phyloP scores from a whole-genome alignment of 2,113 vertebrate genomes.

The Nothobranchius furzeri region DNA sequence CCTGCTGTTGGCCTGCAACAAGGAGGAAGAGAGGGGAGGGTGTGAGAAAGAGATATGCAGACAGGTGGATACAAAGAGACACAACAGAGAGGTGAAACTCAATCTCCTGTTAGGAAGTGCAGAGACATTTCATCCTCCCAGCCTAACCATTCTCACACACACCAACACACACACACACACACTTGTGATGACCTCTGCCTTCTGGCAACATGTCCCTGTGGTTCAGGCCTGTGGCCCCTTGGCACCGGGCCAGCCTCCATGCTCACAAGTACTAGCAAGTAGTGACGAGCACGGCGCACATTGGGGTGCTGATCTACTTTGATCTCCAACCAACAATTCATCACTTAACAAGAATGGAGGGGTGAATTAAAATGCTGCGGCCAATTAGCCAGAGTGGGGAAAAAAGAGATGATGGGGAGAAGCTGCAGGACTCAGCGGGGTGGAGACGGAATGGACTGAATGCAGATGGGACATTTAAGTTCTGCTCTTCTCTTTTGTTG shows the following conservation, averaged over 20 bases:
- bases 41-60: conserved; percentile 59
- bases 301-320: conserved; percentile 77
- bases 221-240: conserved; percentile 78
- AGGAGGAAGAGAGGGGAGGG: conserved; percentile 46
- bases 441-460: conserved; percentile 57
- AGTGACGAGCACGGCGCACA: conserved; percentile 79
- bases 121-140: conserved; percentile 26
- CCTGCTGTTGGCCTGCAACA: conserved; percentile 85
- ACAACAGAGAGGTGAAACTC: conserved; percentile 61
- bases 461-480: conserved; percentile 49
- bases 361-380: conserved; percentile 67
- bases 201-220: conserved; percentile 76
- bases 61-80: conserved; percentile 50
- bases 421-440: conserved; percentile 67
- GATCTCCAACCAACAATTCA: conserved; percentile 92
- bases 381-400: conserved; percentile 73
- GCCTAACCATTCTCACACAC: neutral
- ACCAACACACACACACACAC: conserved; percentile 67
- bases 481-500: conserved; percentile 42
- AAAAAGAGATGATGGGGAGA: conserved; percentile 14
- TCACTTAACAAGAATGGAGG: conserved; percentile 84
- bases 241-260: conserved; percentile 80
- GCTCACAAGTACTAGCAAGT: conserved; percentile 84
- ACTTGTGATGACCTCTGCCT: conserved; percentile 78
- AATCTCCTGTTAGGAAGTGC: conserved; percentile 77